These are phyloP conservation scores for Odiellus spinosus DNA, from an alignment of 2,888 invertebrate species.

Conservation along the genomic window DNA sequence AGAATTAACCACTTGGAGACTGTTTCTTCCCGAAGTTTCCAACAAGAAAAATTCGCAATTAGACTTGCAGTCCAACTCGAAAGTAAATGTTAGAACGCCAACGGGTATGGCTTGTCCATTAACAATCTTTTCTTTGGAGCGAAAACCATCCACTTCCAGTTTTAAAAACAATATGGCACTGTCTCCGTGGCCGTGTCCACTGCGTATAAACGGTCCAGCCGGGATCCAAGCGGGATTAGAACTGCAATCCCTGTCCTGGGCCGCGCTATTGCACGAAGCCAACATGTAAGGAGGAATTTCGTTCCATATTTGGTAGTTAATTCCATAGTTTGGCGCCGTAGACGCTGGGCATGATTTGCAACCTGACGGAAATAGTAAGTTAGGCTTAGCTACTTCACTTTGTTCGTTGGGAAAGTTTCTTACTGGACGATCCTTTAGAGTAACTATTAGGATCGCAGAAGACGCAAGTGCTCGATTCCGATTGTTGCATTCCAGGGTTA, in stretches of 20 bases:
- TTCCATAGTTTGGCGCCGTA: constrained; percentile 38
- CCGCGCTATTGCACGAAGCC: constrained; percentile 33
- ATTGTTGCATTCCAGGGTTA: constrained; percentile 38
- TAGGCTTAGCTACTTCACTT: neutral
- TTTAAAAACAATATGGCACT: constrained; percentile 36
- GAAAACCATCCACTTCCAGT: constrained; percentile 34
- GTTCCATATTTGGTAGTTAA: constrained; percentile 35
- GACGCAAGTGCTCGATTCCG: constrained; percentile 30
- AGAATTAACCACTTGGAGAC: too few relatives aligned
- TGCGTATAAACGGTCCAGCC: constrained; percentile 34
- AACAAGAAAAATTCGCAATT: constrained; percentile 39
- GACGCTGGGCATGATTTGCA: constrained; percentile 33
- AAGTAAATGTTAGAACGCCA: constrained; percentile 35
- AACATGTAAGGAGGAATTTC: constrained; percentile 33
- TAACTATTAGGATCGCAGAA: constrained; percentile 35
- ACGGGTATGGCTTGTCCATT: constrained; percentile 31
- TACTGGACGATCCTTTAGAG: constrained; percentile 29
- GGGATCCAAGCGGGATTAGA: constrained; percentile 32
- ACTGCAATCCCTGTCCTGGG: constrained; percentile 25
- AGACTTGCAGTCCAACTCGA: constrained; percentile 37
- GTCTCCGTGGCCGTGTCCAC: constrained; percentile 34
- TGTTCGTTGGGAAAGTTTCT: too few relatives aligned
- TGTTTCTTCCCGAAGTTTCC: constrained; percentile 8
- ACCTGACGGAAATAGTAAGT: constrained; percentile 10
- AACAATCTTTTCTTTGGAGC: constrained; percentile 27